Evolutionary conservation across 2,113 vertebrate genomes (phyloP).

Genomic region (Aspidoscelis tigris): DNA sequence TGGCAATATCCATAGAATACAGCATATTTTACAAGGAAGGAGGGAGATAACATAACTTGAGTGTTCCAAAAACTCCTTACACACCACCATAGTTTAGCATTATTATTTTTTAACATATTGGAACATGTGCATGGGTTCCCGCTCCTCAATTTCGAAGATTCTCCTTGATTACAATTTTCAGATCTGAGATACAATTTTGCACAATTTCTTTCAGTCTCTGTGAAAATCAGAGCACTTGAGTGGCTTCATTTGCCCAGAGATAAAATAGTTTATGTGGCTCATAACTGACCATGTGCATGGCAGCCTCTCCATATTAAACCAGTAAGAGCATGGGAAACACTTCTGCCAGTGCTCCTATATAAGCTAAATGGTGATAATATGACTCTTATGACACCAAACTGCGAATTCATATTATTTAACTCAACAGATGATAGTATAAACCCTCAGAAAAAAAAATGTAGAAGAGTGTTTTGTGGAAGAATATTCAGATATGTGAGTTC

Average conservation of each 20-base stretch:
- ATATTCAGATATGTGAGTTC: neutral
- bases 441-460: neutral
- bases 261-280: neutral
- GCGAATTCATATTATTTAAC: too few species aligned
- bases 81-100: neutral
- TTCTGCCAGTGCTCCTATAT: neutral
- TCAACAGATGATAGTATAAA: neutral
- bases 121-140: neutral
- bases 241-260: neutral
- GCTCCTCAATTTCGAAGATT: neutral
- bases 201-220: neutral
- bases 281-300: neutral
- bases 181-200: neutral
- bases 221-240: neutral
- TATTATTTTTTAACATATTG: neutral
- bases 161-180: neutral
- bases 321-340: neutral
- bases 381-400: neutral
- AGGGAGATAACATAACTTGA: neutral
- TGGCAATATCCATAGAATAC: constrained; percentile 25
- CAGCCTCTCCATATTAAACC: neutral
- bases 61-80: neutral
- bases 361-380: neutral
- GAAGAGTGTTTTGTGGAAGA: neutral
- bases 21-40: neutral